These are phyloP conservation scores for Sclerurus mexicanus DNA, from an alignment of 2,113 vertebrate genomes.

Conservation along the genomic window DNA sequence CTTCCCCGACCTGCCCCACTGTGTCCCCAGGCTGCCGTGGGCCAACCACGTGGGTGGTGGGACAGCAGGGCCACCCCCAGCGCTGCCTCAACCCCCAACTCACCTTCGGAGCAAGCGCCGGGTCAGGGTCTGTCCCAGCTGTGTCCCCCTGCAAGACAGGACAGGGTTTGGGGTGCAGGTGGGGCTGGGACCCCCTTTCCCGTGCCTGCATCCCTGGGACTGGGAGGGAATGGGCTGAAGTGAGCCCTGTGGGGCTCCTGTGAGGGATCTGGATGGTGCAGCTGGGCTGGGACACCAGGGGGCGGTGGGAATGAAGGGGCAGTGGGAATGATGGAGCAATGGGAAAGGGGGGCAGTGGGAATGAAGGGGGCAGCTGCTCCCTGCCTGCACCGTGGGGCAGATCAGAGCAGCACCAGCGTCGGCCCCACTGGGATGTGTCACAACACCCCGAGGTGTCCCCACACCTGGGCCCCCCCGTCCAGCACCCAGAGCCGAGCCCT, in stretches of 20 bases:
- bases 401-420: background rate
- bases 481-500: background rate
- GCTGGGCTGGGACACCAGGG: accelerated
- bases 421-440: accelerated
- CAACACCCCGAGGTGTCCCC: accelerated
- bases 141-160: background rate
- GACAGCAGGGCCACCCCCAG: background rate
- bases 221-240: background rate
- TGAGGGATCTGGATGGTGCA: accelerated
- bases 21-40: background rate
- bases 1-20: background rate
- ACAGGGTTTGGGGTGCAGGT: background rate
- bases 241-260: accelerated
- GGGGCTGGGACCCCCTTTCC: background rate
- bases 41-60: accelerated
- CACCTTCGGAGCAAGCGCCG: background rate
- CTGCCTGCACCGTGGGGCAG: accelerated
- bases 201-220: accelerated
- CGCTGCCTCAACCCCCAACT: accelerated
- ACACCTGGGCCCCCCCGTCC: accelerated
- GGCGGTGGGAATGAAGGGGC: no score
- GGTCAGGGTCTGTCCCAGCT: background rate
- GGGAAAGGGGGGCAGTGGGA: background rate
- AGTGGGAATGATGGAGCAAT: background rate
- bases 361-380: background rate